Base-by-base conservation (phyloP, 1,140 invertebrate genomes). In the Holotrichia oblita region DNA sequence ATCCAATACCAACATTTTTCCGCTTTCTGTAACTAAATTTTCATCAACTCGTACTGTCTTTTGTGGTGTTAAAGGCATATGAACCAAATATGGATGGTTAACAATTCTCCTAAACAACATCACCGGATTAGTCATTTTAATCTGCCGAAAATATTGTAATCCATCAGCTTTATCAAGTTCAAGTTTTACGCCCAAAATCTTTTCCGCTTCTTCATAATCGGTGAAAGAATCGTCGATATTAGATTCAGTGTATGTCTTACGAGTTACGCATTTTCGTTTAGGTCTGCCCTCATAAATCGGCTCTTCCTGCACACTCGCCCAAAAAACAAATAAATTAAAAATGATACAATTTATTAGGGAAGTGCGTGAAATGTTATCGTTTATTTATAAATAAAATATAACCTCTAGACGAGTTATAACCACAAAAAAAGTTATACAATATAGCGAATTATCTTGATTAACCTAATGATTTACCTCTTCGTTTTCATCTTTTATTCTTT, bases 21-120 rank as follows among this genome's bases (percentile, higher is more conserved):
- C 94, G 80, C 90, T 92, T 14, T 82, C 81, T 44, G 81, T 87
- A 0, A 95, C 85, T 2, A 94, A 77, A 12, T 91, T 85, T 79
- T 93, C 88, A 83, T 91, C 89, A n/a, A 92, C 80, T 40, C 83
- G 78, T 59, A 55, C 0, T 12, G 83, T 86, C n/a, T 82, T 85
- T 40, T 85, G 83, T 0, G 87, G 84, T 79, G 87, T 85, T 0
- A 89, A 3, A 0, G 84, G 85, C 64, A 80, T 81, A 77, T 82
- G 80, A 20, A 95, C 81, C 20, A 95, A 85, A 81, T 93, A 94
- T 0, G 94, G 94, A 87, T 95, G 94, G 83, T 93, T 93, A 8
- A 91, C 90, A 64, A 92, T 89, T 83, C 94, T 93, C 55, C 90
- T 87, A 34, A 93, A 88, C 82, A 92, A 87, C 85, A 90, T 89